phyloP scores from a whole-genome alignment of 2,797 vertebrate species.

The Chiroxiphia lanceolata region DNA sequence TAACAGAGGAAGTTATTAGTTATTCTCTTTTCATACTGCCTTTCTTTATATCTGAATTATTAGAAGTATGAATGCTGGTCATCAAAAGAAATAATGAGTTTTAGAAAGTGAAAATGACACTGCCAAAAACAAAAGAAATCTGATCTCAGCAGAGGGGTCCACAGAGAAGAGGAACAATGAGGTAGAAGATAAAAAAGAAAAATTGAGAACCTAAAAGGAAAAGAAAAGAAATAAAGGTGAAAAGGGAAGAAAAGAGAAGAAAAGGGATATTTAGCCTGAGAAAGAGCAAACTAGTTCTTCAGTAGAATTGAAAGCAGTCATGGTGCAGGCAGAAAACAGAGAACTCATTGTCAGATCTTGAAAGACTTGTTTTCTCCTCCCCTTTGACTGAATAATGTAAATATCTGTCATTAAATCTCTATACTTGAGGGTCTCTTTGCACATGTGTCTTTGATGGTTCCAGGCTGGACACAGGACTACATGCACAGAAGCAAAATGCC shows the following conservation, averaged over 20 bases:
- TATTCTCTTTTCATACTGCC: slow-evolving; percentile 53
- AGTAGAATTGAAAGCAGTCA: neutral
- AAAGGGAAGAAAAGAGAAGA: neutral
- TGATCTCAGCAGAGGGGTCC: slow-evolving; percentile 36
- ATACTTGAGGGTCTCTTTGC: neutral
- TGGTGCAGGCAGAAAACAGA: neutral
- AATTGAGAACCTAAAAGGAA: neutral
- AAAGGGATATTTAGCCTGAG: neutral
- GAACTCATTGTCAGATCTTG: neutral
- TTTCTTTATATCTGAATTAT: slow-evolving; percentile 68
- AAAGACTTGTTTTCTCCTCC: neutral
- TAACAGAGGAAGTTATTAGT: slow-evolving; percentile 55
- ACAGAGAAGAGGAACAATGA: slow-evolving; percentile 61
- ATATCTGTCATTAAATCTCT: neutral
- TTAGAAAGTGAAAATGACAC: slow-evolving; percentile 72
- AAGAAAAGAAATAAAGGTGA: neutral
- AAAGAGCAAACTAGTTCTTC: neutral
- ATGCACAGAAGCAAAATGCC: neutral
- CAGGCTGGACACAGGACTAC: neutral
- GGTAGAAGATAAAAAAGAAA: slow-evolving; percentile 28
- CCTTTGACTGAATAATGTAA: neutral
- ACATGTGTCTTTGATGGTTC: neutral
- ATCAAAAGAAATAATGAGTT: slow-evolving; percentile 70
- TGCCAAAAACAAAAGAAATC: slow-evolving; percentile 70
- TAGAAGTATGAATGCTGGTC: slow-evolving; percentile 64